A percentile compares a stretch with the other conserved stretches of the same genome.
phyloP scores from a whole-genome alignment of 2,113 vertebrate species.

The Heliornis fulica region DNA sequence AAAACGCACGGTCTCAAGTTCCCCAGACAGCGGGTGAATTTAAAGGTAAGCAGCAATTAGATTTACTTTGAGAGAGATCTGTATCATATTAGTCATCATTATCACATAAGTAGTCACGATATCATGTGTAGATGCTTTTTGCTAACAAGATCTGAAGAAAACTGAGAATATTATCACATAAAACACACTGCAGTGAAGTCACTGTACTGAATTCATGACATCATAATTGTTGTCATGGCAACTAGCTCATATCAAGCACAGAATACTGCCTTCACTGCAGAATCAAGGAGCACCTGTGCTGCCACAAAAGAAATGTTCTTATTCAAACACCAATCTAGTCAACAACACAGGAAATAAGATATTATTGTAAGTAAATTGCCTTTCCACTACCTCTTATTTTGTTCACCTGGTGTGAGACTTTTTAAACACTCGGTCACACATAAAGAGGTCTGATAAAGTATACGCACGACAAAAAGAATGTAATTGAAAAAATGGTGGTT shows the following conservation, averaged over 20 bases:
- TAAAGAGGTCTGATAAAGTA: neutral
- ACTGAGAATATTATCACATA: conserved; percentile 23
- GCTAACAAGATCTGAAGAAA: neutral
- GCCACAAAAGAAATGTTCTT: conserved; percentile 43
- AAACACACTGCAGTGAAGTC: conserved; percentile 66
- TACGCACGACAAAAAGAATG: neutral
- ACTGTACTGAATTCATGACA: conserved; percentile 61
- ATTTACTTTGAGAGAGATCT: neutral
- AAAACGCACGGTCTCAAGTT: neutral
- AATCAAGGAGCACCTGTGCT: conserved; percentile 24
- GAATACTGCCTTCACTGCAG: conserved; percentile 34
- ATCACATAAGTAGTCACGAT: neutral
- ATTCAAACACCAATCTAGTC: conserved; percentile 29
- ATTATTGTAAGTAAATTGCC: neutral
- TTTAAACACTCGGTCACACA: neutral
- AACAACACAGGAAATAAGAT: conserved; percentile 15
- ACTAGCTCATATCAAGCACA: conserved; percentile 40
- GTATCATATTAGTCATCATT: neutral
- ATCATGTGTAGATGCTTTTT: neutral
- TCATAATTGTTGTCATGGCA: conserved; percentile 59
- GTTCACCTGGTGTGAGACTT: neutral
- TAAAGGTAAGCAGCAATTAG: neutral
- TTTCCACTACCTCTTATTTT: neutral
- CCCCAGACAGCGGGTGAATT: neutral
- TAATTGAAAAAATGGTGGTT: conserved; percentile 8